Percentiles rank a stretch among this genome's conserved stretches.
Evolutionary conservation across 2,113 vertebrate genomes (phyloP).

Genomic region (Ochotona curzoniae): DNA sequence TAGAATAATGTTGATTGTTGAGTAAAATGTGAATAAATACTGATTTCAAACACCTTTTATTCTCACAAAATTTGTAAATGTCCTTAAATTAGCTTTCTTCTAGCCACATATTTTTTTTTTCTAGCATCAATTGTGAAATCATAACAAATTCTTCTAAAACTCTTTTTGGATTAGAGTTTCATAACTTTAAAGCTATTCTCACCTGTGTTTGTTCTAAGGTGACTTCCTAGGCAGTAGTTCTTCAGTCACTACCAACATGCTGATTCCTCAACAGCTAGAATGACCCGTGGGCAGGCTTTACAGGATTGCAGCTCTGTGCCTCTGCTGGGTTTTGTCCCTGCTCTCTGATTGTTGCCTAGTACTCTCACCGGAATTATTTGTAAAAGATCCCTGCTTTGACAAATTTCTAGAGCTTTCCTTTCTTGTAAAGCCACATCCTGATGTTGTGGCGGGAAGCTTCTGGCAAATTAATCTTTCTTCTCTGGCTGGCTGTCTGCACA

Average conservation of each 20-base stretch:
- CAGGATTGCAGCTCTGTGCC: too few species aligned
- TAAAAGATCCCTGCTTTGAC: too few species aligned
- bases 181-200: conserved; percentile 8
- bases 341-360: too few species aligned
- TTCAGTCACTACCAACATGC: neutral
- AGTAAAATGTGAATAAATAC: neutral
- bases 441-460: too few species aligned
- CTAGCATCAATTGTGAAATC: neutral
- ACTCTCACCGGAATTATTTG: too few species aligned
- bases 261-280: neutral
- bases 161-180: neutral
- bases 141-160: neutral
- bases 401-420: too few species aligned
- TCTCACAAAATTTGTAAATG: neutral
- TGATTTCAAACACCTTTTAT: neutral
- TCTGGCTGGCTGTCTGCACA: too few species aligned
- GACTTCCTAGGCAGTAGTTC: neutral
- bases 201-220: neutral
- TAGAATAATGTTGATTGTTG: neutral
- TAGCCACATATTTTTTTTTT: neutral
- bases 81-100: neutral
- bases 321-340: too few species aligned
- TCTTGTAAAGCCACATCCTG: too few species aligned
- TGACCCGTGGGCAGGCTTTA: too few species aligned
- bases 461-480: too few species aligned